phyloP scores from a whole-genome alignment of 2,797 vertebrate species.

The Cyclura pinguis region DNA sequence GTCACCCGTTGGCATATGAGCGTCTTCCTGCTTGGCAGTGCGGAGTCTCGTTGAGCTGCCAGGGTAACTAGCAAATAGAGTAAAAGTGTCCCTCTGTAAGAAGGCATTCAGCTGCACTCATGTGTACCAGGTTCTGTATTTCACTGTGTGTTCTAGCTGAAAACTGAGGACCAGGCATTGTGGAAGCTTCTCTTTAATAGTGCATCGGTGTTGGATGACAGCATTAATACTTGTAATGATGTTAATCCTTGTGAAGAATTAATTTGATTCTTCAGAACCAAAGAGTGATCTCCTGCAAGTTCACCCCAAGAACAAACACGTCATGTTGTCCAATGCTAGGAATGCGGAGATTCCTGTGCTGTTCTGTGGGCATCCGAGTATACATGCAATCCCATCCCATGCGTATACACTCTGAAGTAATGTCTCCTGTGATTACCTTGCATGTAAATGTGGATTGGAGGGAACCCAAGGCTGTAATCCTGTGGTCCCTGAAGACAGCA shows the following conservation, averaged over 20 bases:
- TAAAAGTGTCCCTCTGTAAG: background rate
- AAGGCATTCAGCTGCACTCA: conserved; percentile 7
- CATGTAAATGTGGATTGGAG: background rate
- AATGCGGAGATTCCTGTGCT: background rate
- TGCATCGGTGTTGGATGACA: background rate
- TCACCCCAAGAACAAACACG: background rate
- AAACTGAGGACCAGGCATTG: background rate
- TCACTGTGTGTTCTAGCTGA: background rate
- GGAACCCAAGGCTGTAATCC: background rate
- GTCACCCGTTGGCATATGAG: background rate
- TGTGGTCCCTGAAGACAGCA: background rate
- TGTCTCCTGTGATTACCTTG: background rate
- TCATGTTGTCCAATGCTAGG: background rate
- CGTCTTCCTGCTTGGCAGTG: conserved; percentile 21
- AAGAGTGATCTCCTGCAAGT: background rate
- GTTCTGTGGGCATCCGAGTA: background rate
- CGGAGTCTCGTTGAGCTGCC: background rate
- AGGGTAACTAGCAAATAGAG: background rate
- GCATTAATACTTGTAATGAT: background rate
- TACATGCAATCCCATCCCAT: background rate
- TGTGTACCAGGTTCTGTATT: background rate
- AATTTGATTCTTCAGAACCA: background rate
- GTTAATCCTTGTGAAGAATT: background rate
- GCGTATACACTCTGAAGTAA: background rate
- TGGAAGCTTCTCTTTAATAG: background rate